phyloP scores from a whole-genome alignment of 2,113 vertebrate species.

The Spheniscus mendiculus region DNA sequence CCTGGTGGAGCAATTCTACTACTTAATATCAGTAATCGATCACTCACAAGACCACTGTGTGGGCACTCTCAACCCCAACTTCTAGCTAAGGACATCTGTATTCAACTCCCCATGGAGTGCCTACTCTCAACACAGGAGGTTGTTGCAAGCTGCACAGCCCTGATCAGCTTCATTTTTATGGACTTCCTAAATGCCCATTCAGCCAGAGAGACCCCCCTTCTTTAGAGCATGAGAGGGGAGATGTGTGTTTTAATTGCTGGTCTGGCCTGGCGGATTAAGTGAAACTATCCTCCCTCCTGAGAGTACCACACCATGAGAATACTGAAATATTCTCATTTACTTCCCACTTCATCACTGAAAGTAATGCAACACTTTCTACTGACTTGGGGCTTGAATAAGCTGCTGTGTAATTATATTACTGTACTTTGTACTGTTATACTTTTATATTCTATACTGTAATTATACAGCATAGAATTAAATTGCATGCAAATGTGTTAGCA shows the following conservation, averaged over 20 bases:
- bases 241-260: not conserved
- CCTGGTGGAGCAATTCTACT: not conserved
- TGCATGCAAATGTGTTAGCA: not conserved
- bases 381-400: conserved; percentile 3
- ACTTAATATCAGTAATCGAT: not conserved
- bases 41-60: not conserved
- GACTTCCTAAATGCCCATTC: not conserved
- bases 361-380: not conserved
- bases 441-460: conserved; percentile 13
- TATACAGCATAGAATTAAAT: conserved; percentile 21
- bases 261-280: not conserved
- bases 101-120: not conserved
- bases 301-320: not conserved
- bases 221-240: not conserved
- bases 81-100: not conserved
- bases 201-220: not conserved
- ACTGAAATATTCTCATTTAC: conserved; percentile 15
- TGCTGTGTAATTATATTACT: conserved; percentile 1
- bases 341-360: not conserved
- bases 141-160: not conserved
- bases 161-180: not conserved
- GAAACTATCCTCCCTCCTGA: not conserved
- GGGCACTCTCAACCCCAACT: not conserved
- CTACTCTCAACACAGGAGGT: not conserved
- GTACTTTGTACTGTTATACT: not conserved